These are phyloP conservation scores for Drosophila ananassae DNA, from an alignment of 1,140 invertebrate species.

Conservation along the genomic window DNA sequence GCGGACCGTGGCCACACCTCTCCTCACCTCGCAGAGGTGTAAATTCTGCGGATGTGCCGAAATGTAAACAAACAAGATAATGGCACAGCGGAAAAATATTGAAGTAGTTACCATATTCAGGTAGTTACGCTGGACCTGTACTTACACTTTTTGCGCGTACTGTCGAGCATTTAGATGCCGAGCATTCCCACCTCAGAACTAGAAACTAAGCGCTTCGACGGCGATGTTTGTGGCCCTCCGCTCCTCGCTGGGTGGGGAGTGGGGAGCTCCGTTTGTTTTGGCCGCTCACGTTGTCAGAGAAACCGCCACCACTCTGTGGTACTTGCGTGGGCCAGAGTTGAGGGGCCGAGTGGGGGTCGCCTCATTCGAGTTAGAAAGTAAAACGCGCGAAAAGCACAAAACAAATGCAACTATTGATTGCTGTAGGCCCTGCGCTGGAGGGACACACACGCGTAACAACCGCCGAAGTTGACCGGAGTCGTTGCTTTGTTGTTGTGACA, in stretches of 20 bases:
- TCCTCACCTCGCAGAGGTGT: slow-evolving; percentile 32
- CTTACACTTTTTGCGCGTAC: slow-evolving; percentile 73
- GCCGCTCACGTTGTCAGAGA: slow-evolving; percentile 71
- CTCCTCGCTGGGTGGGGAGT: background rate
- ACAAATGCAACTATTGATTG: slow-evolving; percentile 72
- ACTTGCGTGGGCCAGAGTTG: slow-evolving; percentile 6
- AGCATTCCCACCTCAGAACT: slow-evolving; percentile 52
- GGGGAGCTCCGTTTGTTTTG: slow-evolving; percentile 44
- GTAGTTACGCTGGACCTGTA: slow-evolving; percentile 1
- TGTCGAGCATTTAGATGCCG: slow-evolving; percentile 59
- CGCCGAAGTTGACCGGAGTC: slow-evolving; percentile 74
- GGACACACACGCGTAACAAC: slow-evolving; percentile 10
- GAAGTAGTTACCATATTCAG: background rate
- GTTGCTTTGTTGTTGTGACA: slow-evolving; percentile 56
- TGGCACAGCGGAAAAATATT: slow-evolving; percentile 9
- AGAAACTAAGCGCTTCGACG: slow-evolving; percentile 36
- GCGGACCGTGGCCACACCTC: slow-evolving; percentile 31
- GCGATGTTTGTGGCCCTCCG: slow-evolving; percentile 12
- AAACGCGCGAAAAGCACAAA: slow-evolving; percentile 62
- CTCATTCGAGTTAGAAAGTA: slow-evolving; percentile 54
- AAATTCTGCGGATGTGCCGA: slow-evolving; percentile 40
- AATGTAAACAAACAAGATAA: slow-evolving; percentile 40
- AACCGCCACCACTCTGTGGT: slow-evolving; percentile 35
- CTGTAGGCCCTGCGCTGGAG: slow-evolving; percentile 16
- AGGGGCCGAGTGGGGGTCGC: background rate